Evolutionary conservation across 2,888 invertebrate species (phyloP).

Genomic region (Scaptomyza caliginosa): DNA sequence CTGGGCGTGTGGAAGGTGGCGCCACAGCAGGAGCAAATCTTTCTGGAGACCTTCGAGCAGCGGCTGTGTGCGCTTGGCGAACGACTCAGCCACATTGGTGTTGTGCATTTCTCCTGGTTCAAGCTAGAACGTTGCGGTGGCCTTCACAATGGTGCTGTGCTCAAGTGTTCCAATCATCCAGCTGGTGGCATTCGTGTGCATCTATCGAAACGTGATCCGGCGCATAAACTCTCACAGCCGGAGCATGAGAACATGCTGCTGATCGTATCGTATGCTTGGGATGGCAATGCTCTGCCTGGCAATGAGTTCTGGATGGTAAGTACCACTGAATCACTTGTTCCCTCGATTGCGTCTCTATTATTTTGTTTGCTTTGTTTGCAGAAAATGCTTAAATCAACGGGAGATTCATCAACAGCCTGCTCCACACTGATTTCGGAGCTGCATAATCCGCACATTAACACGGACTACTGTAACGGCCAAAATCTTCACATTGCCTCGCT

Average conservation of each 20-base stretch:
- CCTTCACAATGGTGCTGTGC: constrained; percentile 84
- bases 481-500: constrained; percentile 85
- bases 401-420: constrained; percentile 86
- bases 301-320: constrained; percentile 89
- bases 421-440: constrained; percentile 86
- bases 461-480: constrained; percentile 84
- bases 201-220: constrained; percentile 86
- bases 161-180: constrained; percentile 72
- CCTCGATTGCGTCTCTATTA: not conserved
- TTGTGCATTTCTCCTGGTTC: constrained; percentile 89
- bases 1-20: constrained; percentile 88
- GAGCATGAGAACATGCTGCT: constrained; percentile 85
- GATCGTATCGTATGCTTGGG: constrained; percentile 89
- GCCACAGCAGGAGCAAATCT: constrained; percentile 87
- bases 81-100: constrained; percentile 85
- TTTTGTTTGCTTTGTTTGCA: constrained; percentile 27
- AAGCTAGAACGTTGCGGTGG: constrained; percentile 84
- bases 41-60: constrained; percentile 87
- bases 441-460: constrained; percentile 86
- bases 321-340: not conserved
- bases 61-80: constrained; percentile 85
- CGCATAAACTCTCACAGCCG: constrained; percentile 84
- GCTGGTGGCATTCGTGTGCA: constrained; percentile 85
- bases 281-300: constrained; percentile 89
- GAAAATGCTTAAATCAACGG: constrained; percentile 83